These are phyloP conservation scores for Sinocyclocheilus maitianheensis DNA, from an alignment of 2,113 vertebrate genomes.

Conservation along the genomic window DNA sequence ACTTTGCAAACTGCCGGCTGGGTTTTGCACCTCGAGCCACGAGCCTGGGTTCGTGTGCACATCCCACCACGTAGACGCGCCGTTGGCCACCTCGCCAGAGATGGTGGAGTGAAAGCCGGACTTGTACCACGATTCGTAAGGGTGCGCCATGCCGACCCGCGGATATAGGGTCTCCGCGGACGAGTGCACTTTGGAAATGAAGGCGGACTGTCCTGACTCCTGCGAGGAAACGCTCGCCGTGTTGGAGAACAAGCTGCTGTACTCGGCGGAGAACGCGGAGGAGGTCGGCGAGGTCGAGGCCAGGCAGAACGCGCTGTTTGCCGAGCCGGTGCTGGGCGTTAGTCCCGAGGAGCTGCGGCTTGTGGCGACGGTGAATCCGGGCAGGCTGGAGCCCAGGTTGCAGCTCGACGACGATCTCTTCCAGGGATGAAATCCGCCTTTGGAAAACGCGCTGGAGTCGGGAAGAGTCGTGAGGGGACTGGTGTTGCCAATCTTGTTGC, in stretches of 20 bases:
- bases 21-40: constrained; percentile 97
- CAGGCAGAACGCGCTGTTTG: constrained; percentile 96
- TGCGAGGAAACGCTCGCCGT: constrained; percentile 88
- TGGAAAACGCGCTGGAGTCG: constrained; percentile 96
- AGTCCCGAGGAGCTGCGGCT: constrained; percentile 89
- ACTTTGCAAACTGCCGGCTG: constrained; percentile 85
- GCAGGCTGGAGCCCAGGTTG: constrained; percentile 93
- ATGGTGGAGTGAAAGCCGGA: constrained; percentile 96
- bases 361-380: constrained; percentile 89
- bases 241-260: constrained; percentile 95
- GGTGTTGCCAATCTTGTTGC: constrained; percentile 99
- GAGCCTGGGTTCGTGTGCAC: constrained; percentile 95
- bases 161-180: constrained; percentile 94
- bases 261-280: constrained; percentile 95
- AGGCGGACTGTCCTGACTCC: constrained; percentile 94
- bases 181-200: constrained; percentile 98
- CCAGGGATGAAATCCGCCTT: constrained; percentile 98
- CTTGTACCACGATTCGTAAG: constrained; percentile 99
- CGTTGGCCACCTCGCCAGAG: constrained; percentile 92
- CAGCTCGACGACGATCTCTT: constrained; percentile 97
- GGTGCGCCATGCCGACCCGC: constrained; percentile 97
- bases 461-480: constrained; percentile 95
- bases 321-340: constrained; percentile 82
- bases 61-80: constrained; percentile 95
- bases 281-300: constrained; percentile 97